Evolutionary conservation across 2,888 invertebrate genomes (phyloP), one percentile per base, ranked within the genome.

Genomic region (Drosophila seclusa): DNA sequence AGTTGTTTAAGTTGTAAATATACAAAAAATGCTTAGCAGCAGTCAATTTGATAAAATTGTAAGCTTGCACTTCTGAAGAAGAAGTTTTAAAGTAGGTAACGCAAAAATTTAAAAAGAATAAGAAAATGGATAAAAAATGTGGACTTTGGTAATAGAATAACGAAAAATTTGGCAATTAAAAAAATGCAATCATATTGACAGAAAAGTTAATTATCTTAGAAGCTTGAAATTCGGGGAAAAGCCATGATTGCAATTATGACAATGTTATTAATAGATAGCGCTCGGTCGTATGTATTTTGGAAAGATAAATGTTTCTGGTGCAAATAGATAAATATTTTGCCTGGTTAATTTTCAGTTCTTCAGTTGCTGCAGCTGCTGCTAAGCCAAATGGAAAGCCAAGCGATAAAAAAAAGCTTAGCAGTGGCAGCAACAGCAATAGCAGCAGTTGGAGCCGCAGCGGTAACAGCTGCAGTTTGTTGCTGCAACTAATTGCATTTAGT

Each of bases 401-500:
- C 59, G 24, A 6, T 53, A 32, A 53, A 40, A 57, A 66, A 72
- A 62, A 66, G 61, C 68, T 49, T 57, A 57, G 59, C 54, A 60
- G 40, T 54, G 21, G 42, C 21, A 42, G 11, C n/a, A n/a, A n/a
- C 36, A 40, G 13, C 13, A 59, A 53, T 59, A 62, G 49, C 63
- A 34, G 24, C 50, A 42, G 52, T 54, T 36, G 57, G 42, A 50
- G 65, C 71, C 50, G 58, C 68, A 61, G 68, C 70, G 63, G 80
- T 62, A 75, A 73, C 79, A 73, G 80, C 87, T 82, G 85, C 87
- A 81, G 78, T 80, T 85, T 88, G 81, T 88, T 84, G 84, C 88
- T 87, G 80, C 89, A 87, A 87, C 87, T 87, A 87, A 87, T 87
- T 87, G 87, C 87, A 84, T 85, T 87, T 87, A 80, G 84, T 80